Percentiles rank a stretch among this genome's conserved stretches.
Conservation (phyloP, 1,140 invertebrate genomes). For the fruit fly (Drosophila melanogaster) region DNA sequence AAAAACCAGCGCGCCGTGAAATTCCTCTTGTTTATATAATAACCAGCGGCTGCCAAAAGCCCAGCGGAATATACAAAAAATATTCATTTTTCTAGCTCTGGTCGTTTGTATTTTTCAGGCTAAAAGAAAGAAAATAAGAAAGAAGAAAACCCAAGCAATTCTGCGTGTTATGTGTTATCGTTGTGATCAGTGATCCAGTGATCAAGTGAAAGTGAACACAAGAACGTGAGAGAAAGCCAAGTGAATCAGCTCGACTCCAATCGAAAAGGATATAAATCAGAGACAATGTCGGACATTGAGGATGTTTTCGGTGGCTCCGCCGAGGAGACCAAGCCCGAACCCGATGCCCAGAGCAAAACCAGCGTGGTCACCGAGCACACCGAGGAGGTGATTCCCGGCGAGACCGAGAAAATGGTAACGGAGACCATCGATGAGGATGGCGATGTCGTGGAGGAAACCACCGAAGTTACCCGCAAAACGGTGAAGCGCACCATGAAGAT, state of each 20-base stretch:
- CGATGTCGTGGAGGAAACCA: constrained; percentile 80
- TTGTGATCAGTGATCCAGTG: constrained; percentile 56
- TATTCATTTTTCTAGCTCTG: constrained; percentile 37
- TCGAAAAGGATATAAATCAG: constrained; percentile 22
- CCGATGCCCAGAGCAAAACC: constrained; percentile 59
- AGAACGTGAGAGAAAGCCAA: constrained; percentile 24
- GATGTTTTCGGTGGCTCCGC: constrained; percentile 64
- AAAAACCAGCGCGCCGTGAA: constrained; percentile 32
- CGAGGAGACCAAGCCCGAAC: constrained; percentile 51
- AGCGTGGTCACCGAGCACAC: constrained; percentile 70
- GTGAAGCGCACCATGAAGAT: constrained; percentile 84
- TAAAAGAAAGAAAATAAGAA: constrained; percentile 25
- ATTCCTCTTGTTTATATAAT: constrained; percentile 51
- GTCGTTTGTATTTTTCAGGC: constrained; percentile 45
- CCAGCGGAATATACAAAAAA: constrained; percentile 41
- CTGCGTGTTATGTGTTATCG: constrained; percentile 51
- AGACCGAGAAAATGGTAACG: constrained; percentile 79
- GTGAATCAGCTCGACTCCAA: constrained; percentile 22
- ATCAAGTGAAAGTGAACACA: constrained; percentile 70
- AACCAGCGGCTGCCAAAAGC: constrained; percentile 44
- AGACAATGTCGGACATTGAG: constrained; percentile 80
- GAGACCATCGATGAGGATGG: constrained; percentile 81
- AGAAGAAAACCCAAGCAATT: constrained; percentile 30
- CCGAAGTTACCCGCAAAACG: constrained; percentile 77
- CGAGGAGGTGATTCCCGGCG: constrained; percentile 74